These are phyloP conservation scores for Macrocentrus cingulum DNA, from an alignment of 1,140 invertebrate species.

Conservation along the genomic window DNA sequence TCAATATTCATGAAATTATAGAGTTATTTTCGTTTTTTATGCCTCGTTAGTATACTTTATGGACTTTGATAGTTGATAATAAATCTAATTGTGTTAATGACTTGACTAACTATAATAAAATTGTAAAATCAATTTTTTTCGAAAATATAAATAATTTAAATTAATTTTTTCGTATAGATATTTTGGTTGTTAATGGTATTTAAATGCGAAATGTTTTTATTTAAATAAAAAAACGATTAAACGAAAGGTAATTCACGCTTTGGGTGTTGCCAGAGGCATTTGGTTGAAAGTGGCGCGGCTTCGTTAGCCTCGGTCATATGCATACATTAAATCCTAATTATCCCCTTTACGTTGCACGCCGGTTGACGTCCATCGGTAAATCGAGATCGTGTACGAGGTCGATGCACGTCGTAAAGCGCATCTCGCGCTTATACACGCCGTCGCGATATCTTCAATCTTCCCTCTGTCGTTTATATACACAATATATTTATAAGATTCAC, in stretches of 20 bases:
- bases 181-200: no score
- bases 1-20: no score
- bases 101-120: no score
- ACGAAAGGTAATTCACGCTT: slow-evolving; percentile 1
- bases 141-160: no score
- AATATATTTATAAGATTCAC: neutral
- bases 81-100: no score
- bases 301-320: slow-evolving; percentile 34
- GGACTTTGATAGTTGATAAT: no score
- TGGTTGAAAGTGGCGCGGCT: slow-evolving; percentile 26
- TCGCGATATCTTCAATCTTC: slow-evolving; percentile 22
- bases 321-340: slow-evolving; percentile 43
- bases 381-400: slow-evolving; percentile 22
- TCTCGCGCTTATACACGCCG: slow-evolving; percentile 5
- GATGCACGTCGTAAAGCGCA: slow-evolving; percentile 22
- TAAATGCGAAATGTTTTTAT: no score
- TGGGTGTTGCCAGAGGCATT: slow-evolving; percentile 14
- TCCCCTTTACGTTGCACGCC: slow-evolving; percentile 24
- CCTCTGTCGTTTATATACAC: no score
- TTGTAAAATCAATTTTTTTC: no score
- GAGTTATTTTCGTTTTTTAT: no score
- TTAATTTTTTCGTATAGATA: no score
- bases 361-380: slow-evolving; percentile 28
- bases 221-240: neutral
- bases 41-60: no score